These are phyloP conservation scores for Osedax frankpressi DNA, from an alignment of 2,888 invertebrate species.

Conservation along the genomic window DNA sequence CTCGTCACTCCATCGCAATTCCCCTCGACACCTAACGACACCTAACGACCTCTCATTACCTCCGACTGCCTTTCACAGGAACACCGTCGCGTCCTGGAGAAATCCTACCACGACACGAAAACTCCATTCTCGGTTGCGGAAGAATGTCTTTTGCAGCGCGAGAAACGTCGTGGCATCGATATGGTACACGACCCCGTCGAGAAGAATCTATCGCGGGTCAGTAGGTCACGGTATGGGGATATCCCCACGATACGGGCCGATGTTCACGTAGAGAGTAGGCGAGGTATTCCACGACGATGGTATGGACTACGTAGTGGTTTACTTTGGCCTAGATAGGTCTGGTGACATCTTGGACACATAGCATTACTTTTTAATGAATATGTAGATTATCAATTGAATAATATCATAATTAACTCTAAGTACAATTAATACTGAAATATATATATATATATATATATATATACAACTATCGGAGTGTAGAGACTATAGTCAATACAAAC, in stretches of 20 bases:
- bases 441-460: neutral
- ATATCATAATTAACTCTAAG: neutral
- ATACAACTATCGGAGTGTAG: no score
- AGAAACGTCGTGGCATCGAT: constrained; percentile 74
- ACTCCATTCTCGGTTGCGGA: constrained; percentile 79
- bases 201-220: constrained; percentile 59
- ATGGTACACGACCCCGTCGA: constrained; percentile 80
- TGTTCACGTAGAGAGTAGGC: no score
- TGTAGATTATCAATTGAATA: no score
- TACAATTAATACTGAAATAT: neutral
- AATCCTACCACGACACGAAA: constrained; percentile 63
- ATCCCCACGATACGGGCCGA: neutral
- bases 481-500: no score
- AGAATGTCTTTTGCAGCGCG: constrained; percentile 81
- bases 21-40: no score
- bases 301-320: no score
- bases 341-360: no score
- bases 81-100: constrained; percentile 51
- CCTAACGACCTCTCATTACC: no score
- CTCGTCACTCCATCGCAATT: no score
- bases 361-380: no score
- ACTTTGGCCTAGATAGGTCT: no score
- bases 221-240: constrained; percentile 5
- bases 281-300: no score
- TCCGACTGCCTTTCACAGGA: constrained; percentile 52